Base-by-base conservation (phyloP, 2,797 vertebrate species). In the Channallabes apus region DNA sequence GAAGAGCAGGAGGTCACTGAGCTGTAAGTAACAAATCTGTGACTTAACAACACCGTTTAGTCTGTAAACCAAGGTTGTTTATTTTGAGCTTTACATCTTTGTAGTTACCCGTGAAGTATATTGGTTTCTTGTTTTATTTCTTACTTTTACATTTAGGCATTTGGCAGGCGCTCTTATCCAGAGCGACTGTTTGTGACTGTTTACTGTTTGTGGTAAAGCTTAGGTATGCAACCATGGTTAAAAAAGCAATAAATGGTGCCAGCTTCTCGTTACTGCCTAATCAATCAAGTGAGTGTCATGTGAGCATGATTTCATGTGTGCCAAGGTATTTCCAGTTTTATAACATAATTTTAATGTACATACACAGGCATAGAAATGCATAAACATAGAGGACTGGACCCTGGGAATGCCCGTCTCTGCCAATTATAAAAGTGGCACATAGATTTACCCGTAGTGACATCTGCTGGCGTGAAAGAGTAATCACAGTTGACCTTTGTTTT, bases 1-100 rank as follows among this genome's bases (percentile, higher is more conserved):
- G 98, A 99, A 90, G 98, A 99, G 89, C 98, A 99, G 94, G 98
- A 99, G 94, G 98, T 99, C 71, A 96, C 98, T 0, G 98, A 99
- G 90, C 94, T 99, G 98, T 99, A 88, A 98, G 98, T 99, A 95
- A 29, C 82, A 6, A 15, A 67, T 29, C n/a, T 7, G 12, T 5
- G n/a, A 32, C 5, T 4, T 22, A 41, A 62, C 7, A 14, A 9
- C 18, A 17, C 32, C 3, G 41, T 15, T 68, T 67, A 9, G 1
- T 32, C 5, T 12, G 15, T 64, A 18, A 64, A 29, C 12, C 15
- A 9, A 58, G 54, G 29, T 4, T 2, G 1, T 38, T 76, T 5
- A 20, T 27, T 76, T 17, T 11, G 54, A 56, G 9, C 29, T 8
- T 6, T 29, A 54, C 17, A 51, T 2, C n/a, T 54, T 72, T 27